Evolutionary conservation across 1,140 invertebrate genomes (phyloP).

Genomic region (Euura saliciscinereae): DNA sequence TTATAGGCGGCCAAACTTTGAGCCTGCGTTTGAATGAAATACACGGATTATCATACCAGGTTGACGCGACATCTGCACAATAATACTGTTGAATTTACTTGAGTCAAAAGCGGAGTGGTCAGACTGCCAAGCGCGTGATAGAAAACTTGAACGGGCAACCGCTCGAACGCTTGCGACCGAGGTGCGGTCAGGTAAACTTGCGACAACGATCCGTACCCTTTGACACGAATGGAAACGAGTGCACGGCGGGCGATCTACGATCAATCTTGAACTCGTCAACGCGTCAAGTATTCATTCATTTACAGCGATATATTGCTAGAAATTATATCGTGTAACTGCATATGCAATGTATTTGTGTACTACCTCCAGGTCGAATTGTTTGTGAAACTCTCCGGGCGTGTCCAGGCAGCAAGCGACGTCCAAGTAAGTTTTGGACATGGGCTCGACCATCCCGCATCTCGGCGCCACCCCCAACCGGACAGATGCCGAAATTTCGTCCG

Average conservation of each 20-base stretch:
- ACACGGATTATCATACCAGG: background rate
- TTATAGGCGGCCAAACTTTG: background rate
- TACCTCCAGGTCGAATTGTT: slow-evolving; percentile 35
- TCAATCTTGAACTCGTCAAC: background rate
- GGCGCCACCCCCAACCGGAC: slow-evolving; percentile 38
- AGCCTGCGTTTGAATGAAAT: background rate
- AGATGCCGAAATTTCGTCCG: too few relatives aligned
- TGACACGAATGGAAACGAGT: slow-evolving; percentile 40
- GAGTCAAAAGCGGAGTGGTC: background rate
- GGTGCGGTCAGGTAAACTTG: slow-evolving; percentile 49
- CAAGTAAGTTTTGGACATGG: slow-evolving; percentile 32
- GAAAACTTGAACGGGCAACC: slow-evolving; percentile 29
- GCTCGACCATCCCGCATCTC: slow-evolving; percentile 30
- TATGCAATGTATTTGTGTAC: background rate
- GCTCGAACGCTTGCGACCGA: slow-evolving; percentile 28
- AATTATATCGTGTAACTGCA: background rate
- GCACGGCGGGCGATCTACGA: slow-evolving; percentile 43
- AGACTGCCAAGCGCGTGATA: slow-evolving; percentile 31
- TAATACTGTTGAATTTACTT: background rate
- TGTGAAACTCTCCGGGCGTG: slow-evolving; percentile 36
- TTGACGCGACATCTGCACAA: background rate
- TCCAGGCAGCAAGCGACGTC: slow-evolving; percentile 39
- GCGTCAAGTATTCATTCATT: slow-evolving; percentile 10
- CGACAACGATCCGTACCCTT: slow-evolving; percentile 47
- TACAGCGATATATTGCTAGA: slow-evolving; percentile 12